Conservation (phyloP, 2,797 vertebrate genomes). For the Mionectes olivaceus region DNA sequence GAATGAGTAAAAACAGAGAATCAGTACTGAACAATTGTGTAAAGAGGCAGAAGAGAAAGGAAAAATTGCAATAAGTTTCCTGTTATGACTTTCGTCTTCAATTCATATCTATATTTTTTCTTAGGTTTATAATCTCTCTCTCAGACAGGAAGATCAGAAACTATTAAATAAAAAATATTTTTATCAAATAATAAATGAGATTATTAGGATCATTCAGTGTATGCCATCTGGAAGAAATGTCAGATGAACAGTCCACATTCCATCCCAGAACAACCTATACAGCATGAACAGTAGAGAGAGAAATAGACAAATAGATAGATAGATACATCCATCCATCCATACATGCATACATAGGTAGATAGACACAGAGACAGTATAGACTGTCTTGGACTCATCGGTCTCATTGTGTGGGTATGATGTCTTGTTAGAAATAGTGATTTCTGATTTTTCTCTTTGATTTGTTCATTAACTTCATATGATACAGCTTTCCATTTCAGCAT, state of each 20-base stretch:
- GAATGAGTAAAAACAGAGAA: background rate
- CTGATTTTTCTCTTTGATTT: background rate
- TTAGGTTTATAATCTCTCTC: background rate
- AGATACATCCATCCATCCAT: too few relatives aligned
- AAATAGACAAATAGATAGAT: too few relatives aligned
- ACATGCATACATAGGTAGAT: too few relatives aligned
- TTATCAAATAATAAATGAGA: background rate
- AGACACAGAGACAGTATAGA: too few relatives aligned
- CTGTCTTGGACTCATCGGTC: background rate
- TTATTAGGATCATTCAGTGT: background rate
- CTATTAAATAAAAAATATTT: background rate
- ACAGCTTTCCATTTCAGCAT: background rate
- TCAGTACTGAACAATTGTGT: background rate
- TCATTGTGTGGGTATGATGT: background rate
- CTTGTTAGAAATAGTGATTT: background rate
- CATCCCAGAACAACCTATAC: background rate
- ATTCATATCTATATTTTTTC: background rate
- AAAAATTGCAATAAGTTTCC: background rate
- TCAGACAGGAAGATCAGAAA: background rate
- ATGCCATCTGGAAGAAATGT: background rate
- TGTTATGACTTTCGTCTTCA: background rate
- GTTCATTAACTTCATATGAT: background rate
- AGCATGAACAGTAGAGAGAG: background rate
- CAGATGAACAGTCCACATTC: background rate
- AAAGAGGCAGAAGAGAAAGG: background rate